Conservation (phyloP, 2,113 vertebrate species). For the Psephotus haematonotus region DNA sequence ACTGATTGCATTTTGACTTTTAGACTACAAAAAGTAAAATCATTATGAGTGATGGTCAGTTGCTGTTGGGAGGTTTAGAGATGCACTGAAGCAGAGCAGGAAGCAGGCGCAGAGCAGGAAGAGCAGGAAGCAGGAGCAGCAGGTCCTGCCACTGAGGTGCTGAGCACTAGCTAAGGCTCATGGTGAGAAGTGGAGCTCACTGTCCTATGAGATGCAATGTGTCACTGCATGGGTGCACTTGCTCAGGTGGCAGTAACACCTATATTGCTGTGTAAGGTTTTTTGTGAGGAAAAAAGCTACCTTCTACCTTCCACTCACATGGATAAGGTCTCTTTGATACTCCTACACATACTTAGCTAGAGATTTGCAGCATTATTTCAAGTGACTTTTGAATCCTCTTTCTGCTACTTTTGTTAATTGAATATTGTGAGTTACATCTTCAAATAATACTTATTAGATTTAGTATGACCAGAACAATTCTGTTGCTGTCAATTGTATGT, state of each 20-base stretch:
- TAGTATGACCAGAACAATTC: background rate
- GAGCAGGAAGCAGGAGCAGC: background rate
- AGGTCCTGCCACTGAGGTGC: background rate
- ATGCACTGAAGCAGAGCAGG: background rate
- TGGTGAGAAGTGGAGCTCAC: fast-evolving
- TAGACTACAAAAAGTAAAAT: background rate
- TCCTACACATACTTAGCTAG: background rate
- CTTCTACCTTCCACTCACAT: background rate
- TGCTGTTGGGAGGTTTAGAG: background rate
- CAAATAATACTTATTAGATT: background rate
- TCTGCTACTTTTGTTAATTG: background rate
- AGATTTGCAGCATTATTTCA: background rate
- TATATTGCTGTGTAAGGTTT: fast-evolving
- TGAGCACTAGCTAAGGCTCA: background rate
- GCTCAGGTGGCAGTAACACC: background rate
- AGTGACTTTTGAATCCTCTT: background rate
- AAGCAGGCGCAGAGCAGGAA: background rate
- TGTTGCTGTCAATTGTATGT: background rate
- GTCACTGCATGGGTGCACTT: background rate
- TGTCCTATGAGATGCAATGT: fast-evolving
- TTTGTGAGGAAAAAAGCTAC: background rate
- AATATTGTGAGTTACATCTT: background rate
- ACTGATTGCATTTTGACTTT: background rate
- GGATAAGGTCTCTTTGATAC: background rate
- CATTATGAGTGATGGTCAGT: fast-evolving